Conservation (phyloP, 1,140 invertebrate genomes). For the Gonatopus flavifemur region DNA sequence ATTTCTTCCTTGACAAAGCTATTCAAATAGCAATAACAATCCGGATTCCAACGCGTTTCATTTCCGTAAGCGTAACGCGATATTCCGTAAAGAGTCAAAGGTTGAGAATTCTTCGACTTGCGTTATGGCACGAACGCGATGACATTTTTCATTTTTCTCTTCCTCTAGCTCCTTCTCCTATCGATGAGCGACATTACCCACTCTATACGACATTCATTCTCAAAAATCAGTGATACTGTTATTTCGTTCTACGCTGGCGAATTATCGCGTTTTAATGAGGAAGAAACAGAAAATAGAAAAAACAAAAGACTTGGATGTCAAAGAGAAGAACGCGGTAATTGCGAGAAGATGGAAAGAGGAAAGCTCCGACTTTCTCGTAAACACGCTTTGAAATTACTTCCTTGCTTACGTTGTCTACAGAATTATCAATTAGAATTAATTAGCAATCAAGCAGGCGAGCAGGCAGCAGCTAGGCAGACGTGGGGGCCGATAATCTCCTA, state of each 20-base stretch:
- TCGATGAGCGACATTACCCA: no score
- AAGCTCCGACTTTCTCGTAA: constrained; percentile 27
- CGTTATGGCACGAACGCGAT: no score
- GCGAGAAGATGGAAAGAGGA: constrained; percentile 10
- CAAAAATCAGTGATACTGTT: no score
- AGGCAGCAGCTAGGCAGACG: constrained; percentile 33
- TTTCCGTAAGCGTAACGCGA: constrained; percentile 10
- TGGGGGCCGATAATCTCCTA: no score
- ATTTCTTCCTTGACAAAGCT: constrained; percentile 31
- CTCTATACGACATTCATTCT: no score
- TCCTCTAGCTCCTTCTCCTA: no score
- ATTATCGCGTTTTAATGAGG: no score
- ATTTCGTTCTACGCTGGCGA: no score
- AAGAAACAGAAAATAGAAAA: not conserved
- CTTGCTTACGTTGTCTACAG: constrained; percentile 20
- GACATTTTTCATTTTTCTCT: no score
- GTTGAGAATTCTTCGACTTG: no score
- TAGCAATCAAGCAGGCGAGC: constrained; percentile 33
- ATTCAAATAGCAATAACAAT: constrained; percentile 44
- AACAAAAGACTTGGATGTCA: not conserved
- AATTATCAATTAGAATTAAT: constrained; percentile 45
- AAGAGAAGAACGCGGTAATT: constrained; percentile 13
- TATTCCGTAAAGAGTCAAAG: no score
- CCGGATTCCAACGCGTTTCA: constrained; percentile 37
- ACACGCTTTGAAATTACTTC: constrained; percentile 33